Evolutionary conservation across 2,888 invertebrate species (phyloP), one percentile per base, ranked within the genome.

Genomic region (Platerodrilus igneus): DNA sequence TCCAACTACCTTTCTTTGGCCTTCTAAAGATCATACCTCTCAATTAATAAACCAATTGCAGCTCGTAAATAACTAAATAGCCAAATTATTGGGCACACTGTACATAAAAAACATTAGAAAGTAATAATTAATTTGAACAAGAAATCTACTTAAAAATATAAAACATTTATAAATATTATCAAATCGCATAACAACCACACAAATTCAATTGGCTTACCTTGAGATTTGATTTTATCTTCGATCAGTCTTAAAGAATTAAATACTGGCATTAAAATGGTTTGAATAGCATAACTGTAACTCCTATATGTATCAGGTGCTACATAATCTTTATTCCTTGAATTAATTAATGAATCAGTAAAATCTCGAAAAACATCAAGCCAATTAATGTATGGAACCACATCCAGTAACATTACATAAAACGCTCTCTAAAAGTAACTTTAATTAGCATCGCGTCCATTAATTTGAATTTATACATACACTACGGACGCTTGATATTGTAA

Each of bases 341-440:
- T n/a, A 19, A 30, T 14, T 6, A 50, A 19, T 8, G 50, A 52
- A 29, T 47, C 48, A n/a, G 54, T 48, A 45, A 65, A 64, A 19
- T 59, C 47, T 14, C 60, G 50, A 37, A 67, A 63, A 28, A 53
- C 56, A 26, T 64, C 58, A 16, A 67, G 39, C 18, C 62, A 38
- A 42, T 64, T 55, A 18, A 67, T 63, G 42, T 66, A 60, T 1
- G 58, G 58, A 2, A 66, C 34, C 45, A 66, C 64, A 46, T 59
- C 53, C 8, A 50, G 20, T 37, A 67, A 22, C 33, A 64, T 64
- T 8, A 45, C 45, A 27, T 44, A 33, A 32, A 53, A 50, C 2
- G 46, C 32, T 14, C 32, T 30, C 53, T 55, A 19, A 20, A 52
- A 52, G 23, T 1, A 30, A 8, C 9, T n/a, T n/a, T n/a, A n/a